Conservation (phyloP, 2,113 vertebrate genomes). For the Bubo bubo region DNA sequence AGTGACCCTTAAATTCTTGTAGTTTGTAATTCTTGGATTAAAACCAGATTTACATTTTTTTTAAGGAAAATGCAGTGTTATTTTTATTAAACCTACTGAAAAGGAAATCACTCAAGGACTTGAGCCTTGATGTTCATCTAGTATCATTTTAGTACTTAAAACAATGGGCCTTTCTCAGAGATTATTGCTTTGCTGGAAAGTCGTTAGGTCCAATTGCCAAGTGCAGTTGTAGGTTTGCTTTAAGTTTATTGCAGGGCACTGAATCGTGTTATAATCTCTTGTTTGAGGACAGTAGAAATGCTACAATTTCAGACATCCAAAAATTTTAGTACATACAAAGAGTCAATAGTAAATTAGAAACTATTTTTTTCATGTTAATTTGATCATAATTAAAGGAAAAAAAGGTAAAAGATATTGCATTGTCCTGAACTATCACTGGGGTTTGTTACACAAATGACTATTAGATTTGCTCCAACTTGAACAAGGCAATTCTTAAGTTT, state of each 20-base stretch:
- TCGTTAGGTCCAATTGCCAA: neutral
- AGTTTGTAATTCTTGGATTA: neutral
- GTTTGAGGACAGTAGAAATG: neutral
- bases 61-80: neutral
- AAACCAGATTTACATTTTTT: neutral
- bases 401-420: neutral
- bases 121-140: neutral
- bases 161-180: neutral
- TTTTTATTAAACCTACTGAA: neutral
- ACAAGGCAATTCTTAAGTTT: neutral
- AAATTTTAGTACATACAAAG: neutral
- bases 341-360: constrained; percentile 30
- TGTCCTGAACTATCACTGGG: neutral
- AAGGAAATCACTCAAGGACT: neutral
- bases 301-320: neutral
- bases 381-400: neutral
- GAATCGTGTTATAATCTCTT: neutral
- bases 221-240: neutral
- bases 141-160: neutral
- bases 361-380: neutral
- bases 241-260: neutral
- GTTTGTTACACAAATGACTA: neutral
- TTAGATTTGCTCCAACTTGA: neutral
- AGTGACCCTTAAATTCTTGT: neutral
- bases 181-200: neutral